phyloP scores from a whole-genome alignment of 2,113 vertebrate genomes.

The Nanorana parkeri region DNA sequence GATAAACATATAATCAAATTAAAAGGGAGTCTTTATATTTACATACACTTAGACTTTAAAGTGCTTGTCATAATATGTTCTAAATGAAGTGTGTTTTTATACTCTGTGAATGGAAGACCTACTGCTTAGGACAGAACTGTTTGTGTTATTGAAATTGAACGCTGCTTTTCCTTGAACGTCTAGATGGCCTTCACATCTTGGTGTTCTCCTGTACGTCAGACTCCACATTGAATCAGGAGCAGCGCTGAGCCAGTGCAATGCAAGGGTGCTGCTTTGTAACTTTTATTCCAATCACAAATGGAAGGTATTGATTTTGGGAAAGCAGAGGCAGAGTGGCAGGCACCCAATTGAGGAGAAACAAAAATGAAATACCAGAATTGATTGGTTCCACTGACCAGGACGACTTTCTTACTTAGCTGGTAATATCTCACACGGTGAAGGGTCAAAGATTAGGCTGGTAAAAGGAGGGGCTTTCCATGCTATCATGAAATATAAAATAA shows the following conservation, averaged over 20 bases:
- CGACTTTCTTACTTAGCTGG: conserved; percentile 77
- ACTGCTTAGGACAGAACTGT: background rate
- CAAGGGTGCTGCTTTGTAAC: conserved; percentile 69
- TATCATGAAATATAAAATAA: conserved; percentile 66
- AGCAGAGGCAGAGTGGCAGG: conserved; percentile 74
- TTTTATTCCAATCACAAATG: conserved; percentile 77
- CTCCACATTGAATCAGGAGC: conserved; percentile 3
- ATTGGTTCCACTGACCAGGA: conserved; percentile 83
- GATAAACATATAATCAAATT: no score
- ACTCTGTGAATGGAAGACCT: background rate
- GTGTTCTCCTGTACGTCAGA: background rate
- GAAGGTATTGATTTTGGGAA: conserved; percentile 82
- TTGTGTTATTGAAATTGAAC: conserved; percentile 10
- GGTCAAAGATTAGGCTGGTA: conserved; percentile 65
- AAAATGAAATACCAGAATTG: conserved; percentile 89
- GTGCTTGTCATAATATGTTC: background rate
- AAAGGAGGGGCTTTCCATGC: conserved; percentile 37
- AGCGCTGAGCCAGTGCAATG: conserved; percentile 1
- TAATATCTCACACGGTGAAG: conserved; percentile 81
- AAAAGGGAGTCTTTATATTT: no score
- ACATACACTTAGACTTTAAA: background rate
- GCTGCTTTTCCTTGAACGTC: background rate
- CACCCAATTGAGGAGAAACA: conserved; percentile 82
- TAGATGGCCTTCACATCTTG: background rate
- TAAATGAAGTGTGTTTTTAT: background rate